Evolutionary conservation across 2,113 vertebrate genomes (phyloP).

Genomic region (Probosciger aterrimus): DNA sequence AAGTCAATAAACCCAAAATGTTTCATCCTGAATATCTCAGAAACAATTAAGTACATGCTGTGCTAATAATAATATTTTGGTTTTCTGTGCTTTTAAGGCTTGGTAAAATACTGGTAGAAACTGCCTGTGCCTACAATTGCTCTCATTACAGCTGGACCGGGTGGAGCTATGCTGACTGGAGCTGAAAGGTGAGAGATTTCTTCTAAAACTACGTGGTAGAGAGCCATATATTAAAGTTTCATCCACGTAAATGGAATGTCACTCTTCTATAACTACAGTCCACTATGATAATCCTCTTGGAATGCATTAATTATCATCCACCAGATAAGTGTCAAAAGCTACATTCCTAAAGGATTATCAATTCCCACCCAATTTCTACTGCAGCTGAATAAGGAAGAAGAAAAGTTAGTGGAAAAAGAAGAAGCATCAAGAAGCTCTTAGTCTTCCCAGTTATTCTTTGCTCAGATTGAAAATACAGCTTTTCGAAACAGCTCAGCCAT

Average conservation of each 20-base stretch:
- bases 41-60: background rate
- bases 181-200: conserved; percentile 34
- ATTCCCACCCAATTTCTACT: conserved; percentile 45
- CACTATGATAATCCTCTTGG: conserved; percentile 64
- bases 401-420: conserved; percentile 45
- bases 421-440: conserved; percentile 8
- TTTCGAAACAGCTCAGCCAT: background rate
- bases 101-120: background rate
- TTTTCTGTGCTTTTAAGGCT: background rate
- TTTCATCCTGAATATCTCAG: background rate
- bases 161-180: background rate
- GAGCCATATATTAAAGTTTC: conserved; percentile 52
- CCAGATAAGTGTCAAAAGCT: conserved; percentile 62
- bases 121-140: background rate
- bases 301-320: conserved; percentile 65
- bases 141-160: conserved; percentile 12
- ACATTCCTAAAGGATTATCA: conserved; percentile 60
- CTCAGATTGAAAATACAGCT: conserved; percentile 16
- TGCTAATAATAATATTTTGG: background rate
- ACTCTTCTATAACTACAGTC: conserved; percentile 57
- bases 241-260: conserved; percentile 64
- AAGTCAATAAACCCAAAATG: background rate
- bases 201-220: background rate
- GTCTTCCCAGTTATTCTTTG: conserved; percentile 17
- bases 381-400: conserved; percentile 2